Base-by-base conservation (phyloP, 2,797 vertebrate genomes). In the Tympanoctomys barrerae region DNA sequence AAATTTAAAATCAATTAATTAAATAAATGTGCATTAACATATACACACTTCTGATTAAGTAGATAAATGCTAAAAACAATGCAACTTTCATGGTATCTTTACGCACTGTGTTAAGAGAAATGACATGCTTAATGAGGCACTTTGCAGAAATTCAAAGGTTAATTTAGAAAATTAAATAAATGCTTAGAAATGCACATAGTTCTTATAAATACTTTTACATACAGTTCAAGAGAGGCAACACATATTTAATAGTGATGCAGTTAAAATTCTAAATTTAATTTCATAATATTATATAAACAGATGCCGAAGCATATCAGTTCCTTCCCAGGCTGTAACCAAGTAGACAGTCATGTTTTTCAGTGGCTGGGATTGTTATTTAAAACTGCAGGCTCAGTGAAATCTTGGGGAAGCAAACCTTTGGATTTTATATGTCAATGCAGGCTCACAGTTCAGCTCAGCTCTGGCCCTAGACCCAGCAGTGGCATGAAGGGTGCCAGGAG, bases 91-190 rank as follows among this genome's bases (percentile, higher is more conserved):
- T 73, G 85, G 68, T 96, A 52, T 95, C 87, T 87, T 96, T 89
- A 81, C 85, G 66, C 57, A 19, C 31, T 24, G 2, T n/a, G 13
- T 84, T 94, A 89, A 82, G 80, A 89, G 46, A 80, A 77, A 92
- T 87, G 91, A 91, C 94, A 82, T 54, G 81, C 62, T 94, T 94
- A 90, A 91, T 28, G 73, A 85, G 73, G 94, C 66, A 61, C 62
- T 96, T 96, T 78, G 78, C 52, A 90, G 95, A 95, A 90, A 96
- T 87, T 49, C 96, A 93, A 87, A 96, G 93, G 95, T 97, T 93
- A 96, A 94, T 96, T 91, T 94, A 66, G 52, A 86, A 87, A 83
- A 94, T 92, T 93, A 89, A 97, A 75, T 90, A 95, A 91, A 97
- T 90, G 86, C 70, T 93, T 1, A 10, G 68, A 95, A 92, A 82